Evolutionary conservation across 2,888 invertebrate genomes (phyloP), one percentile per base, ranked within the genome.

Genomic region (Hirudinaria manillensis): DNA sequence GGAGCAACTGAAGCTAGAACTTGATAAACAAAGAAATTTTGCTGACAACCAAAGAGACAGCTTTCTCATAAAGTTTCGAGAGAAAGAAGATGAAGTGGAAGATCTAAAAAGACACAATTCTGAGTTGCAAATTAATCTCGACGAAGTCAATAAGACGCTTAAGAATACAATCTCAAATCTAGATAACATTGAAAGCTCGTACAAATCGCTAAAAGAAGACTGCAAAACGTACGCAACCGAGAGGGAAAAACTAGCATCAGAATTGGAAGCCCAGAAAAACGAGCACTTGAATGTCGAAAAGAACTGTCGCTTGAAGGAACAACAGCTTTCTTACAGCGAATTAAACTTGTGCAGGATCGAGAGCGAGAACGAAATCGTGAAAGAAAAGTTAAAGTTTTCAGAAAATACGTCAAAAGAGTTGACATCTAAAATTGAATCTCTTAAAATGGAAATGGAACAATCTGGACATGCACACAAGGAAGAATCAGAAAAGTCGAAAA

Each of bases 361-460:
- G 29, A 61, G 61, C n/a, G 61, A 61, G n/a, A 61, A 61, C n/a
- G 61, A 61, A 61, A 61, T 61, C 3, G 10, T 61, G 61, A 61
- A 61, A 29, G 61, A 61, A 61, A 61, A 61, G n/a, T 61, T 61
- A 29, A 61, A 61, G 29, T 61, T 61, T 61, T 24, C 61, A 7
- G 61, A 61, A 61, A 61, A 24, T n/a, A 61, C 61, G n/a, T 21
- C 24, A 10, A 29, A 24, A n/a, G 61, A 61, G n/a, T 19, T 61
- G 24, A 27, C 61, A n/a, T 21, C 13, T 16, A 61, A 61, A 61
- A 24, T n/a, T 19, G 61, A 61, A n/a, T 1, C 3, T 7, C 24
- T 61, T 29, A 61, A 29, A 19, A 16, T 10, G 1, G 29, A 61
- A 19, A 7, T 61, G 61, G 61, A 61, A 24, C 24, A 61, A 27